phyloP scores from a whole-genome alignment of 2,888 invertebrate species.

The Penaeus monodon region DNA sequence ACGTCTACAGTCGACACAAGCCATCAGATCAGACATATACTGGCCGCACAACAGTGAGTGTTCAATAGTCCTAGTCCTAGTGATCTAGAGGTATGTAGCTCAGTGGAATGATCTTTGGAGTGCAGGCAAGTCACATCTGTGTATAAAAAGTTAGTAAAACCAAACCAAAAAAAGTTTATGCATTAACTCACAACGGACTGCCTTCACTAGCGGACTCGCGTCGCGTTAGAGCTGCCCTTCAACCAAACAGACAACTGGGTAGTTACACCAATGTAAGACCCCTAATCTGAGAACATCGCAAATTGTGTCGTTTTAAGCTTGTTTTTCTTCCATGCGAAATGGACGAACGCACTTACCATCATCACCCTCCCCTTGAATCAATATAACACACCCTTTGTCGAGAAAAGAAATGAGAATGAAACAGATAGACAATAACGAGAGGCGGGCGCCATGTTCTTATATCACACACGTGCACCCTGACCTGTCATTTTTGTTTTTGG shows the following conservation, averaged over 20 bases:
- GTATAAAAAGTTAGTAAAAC: conserved; percentile 13
- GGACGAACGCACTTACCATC: no score
- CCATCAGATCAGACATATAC: conserved; percentile 39
- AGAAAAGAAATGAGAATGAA: no score
- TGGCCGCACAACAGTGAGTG: conserved; percentile 57
- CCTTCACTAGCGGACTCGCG: conserved; percentile 30
- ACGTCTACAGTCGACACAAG: conserved; percentile 43
- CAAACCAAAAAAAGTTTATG: conserved; percentile 50
- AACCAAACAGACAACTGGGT: conserved; percentile 40
- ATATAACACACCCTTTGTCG: no score
- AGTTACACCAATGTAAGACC: conserved; percentile 59
- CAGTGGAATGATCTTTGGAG: conserved; percentile 61
- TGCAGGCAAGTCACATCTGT: conserved; percentile 56
- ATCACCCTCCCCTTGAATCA: no score
- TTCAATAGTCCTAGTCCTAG: conserved; percentile 59
- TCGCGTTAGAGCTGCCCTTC: neutral
- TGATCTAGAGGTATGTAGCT: conserved; percentile 54
- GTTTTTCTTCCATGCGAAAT: no score
- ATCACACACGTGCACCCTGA: no score
- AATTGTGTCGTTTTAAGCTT: conserved; percentile 21
- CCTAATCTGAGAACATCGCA: conserved; percentile 61
- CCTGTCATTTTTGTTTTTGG: no score
- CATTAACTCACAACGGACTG: conserved; percentile 41
- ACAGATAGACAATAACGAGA: no score
- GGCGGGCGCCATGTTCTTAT: no score